Evolutionary conservation across 2,888 invertebrate genomes (phyloP).

Genomic region (Encarsia formosa): DNA sequence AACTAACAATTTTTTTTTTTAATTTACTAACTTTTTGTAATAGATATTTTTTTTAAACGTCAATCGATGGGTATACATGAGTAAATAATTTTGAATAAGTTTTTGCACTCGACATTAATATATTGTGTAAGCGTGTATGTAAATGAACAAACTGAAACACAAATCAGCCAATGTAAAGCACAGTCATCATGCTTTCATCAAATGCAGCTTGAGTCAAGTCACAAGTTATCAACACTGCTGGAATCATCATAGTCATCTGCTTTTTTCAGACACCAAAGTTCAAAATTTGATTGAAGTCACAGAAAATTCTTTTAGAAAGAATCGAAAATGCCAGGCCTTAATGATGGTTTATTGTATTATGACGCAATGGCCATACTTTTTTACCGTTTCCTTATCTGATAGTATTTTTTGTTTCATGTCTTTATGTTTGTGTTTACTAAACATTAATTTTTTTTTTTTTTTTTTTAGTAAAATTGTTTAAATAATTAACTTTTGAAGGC

Average conservation of each 20-base stretch:
- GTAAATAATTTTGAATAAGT: background rate
- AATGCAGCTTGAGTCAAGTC: slow-evolving; percentile 16
- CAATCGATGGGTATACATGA: background rate
- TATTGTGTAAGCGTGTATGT: background rate
- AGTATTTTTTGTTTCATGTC: background rate
- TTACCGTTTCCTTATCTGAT: background rate
- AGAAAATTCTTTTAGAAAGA: background rate
- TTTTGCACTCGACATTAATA: background rate
- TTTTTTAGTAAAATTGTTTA: background rate
- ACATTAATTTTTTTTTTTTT: background rate
- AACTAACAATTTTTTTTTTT: slow-evolving; percentile 8
- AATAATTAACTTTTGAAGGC: no score
- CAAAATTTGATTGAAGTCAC: background rate
- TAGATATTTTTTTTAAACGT: background rate
- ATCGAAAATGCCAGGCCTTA: slow-evolving; percentile 10
- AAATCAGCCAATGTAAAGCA: slow-evolving; percentile 13
- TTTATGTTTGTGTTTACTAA: background rate
- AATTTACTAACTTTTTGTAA: background rate
- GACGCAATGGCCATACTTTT: slow-evolving; percentile 15
- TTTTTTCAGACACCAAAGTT: slow-evolving; percentile 14
- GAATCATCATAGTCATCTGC: slow-evolving; percentile 22
- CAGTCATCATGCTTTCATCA: slow-evolving; percentile 10
- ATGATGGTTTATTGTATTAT: slow-evolving; percentile 24
- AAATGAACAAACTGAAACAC: slow-evolving; percentile 7
- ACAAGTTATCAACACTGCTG: slow-evolving; percentile 6